These are phyloP conservation scores for Hydraecia micacea DNA, from an alignment of 2,888 invertebrate genomes.

Conservation along the genomic window DNA sequence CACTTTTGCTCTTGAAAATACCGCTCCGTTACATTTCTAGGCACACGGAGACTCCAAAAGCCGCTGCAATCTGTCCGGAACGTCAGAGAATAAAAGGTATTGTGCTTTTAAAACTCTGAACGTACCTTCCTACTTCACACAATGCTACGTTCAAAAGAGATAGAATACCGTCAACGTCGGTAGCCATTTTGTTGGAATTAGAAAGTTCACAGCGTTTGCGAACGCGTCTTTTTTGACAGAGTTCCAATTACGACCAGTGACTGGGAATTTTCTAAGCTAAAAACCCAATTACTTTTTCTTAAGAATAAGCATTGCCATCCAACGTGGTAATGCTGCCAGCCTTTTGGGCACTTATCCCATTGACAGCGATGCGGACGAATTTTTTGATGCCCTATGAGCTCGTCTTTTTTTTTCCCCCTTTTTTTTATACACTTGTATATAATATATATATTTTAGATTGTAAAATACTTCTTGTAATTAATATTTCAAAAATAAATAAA, in stretches of 20 bases:
- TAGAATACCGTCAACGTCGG: background rate
- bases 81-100: constrained; percentile 29
- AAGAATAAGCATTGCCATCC: too few species aligned
- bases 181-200: constrained; percentile 20
- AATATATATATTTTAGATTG: too few species aligned
- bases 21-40: background rate
- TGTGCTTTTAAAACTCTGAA: constrained; percentile 20
- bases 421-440: too few species aligned
- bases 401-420: too few species aligned
- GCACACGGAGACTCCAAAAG: background rate
- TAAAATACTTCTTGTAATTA: too few species aligned
- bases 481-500: too few species aligned
- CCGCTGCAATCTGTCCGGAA: constrained; percentile 23
- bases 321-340: too few species aligned
- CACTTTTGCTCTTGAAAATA: constrained; percentile 4
- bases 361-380: too few species aligned
- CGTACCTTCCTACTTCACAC: constrained; percentile 15
- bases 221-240: constrained; percentile 7
- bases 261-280: constrained; percentile 7
- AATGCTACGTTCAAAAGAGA: constrained; percentile 24
- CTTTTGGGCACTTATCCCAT: too few species aligned
- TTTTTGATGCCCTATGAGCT: too few species aligned
- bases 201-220: background rate
- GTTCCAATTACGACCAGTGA: constrained; percentile 35
- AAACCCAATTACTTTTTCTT: background rate